Base-by-base conservation (phyloP, 2,797 vertebrate species). In the Morus bassanus region DNA sequence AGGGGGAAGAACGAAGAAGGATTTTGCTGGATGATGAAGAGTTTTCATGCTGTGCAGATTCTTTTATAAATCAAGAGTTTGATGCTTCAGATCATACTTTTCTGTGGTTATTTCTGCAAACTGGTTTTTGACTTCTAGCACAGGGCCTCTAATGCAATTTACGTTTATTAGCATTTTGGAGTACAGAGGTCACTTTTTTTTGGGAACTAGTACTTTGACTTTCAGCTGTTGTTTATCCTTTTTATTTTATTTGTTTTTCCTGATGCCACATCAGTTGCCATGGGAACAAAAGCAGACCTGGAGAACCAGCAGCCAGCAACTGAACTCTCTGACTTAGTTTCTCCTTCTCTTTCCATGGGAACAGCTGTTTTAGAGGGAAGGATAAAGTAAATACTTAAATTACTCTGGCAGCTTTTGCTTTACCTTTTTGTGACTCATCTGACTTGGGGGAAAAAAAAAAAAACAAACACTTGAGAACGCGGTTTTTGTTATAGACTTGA, bases 281-380 rank as follows among this genome's bases (percentile, higher is more conserved):
- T 78, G 95, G 95, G 91, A 97, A 93, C 87, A 91, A 79, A 93
- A 94, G 35, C 84, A 50, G 81, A 96, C 75, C 56, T 82, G 46
- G 69, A 60, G 64, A 93, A 48, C 65, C 54, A 79, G 60, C 56
- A 92, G 59, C 68, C 63, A 92, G 83, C 65, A 91, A 41, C 63
- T 93, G 68, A 95, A 92, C 67, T 88, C 53, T 87, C 65, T 95
- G 85, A 82, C 88, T 78, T 68, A 85, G 35, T 95, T 96, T 95
- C 67, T 92, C 48, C 74, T 95, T 48, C 27, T 83, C 22, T 96
- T 97, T 95, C 85, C 85, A 69, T 78, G 67, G 78, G 91, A 95
- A 67, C 54, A 57, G 45, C 43, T 88, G 68, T 90, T 79, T 86
- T 65, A 50, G 50, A 78, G 75, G 56, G 86, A 41, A 82, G 60